Conservation (phyloP, 2,888 invertebrate genomes). For the Gonocerus acuteangulatus region DNA sequence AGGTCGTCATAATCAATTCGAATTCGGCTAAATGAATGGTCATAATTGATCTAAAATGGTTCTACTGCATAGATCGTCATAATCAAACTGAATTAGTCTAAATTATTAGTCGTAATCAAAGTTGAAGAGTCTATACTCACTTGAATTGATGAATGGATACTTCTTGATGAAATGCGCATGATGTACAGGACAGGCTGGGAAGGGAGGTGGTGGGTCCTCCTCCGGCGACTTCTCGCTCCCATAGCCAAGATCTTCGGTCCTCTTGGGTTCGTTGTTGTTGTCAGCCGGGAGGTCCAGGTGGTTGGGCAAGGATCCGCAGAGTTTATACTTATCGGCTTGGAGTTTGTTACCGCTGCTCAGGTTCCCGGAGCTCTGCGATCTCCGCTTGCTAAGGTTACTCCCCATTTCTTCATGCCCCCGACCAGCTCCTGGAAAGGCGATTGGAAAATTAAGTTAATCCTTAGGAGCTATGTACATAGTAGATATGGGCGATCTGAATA, state of each 20-base stretch:
- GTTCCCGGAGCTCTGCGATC: constrained; percentile 67
- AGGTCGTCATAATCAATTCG: too few species aligned
- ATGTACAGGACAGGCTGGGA: constrained; percentile 36
- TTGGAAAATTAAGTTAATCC: too few species aligned
- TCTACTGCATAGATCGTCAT: too few species aligned
- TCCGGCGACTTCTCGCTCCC: constrained; percentile 69
- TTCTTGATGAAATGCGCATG: constrained; percentile 35
- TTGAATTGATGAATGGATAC: constrained; percentile 37
- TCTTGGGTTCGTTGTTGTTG: constrained; percentile 38
- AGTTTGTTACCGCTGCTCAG: constrained; percentile 42
- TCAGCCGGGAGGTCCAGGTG: constrained; percentile 52
- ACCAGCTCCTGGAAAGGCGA: constrained; percentile 30
- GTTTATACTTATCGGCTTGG: constrained; percentile 43
- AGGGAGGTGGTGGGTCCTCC: constrained; percentile 50
- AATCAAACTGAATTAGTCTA: too few species aligned
- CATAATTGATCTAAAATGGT: too few species aligned
- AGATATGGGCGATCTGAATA: too few species aligned
- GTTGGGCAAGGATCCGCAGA: constrained; percentile 59
- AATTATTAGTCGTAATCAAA: too few species aligned
- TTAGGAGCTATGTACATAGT: too few species aligned
- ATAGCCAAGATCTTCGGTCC: constrained; percentile 59
- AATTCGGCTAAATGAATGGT: too few species aligned
- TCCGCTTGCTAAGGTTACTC: constrained; percentile 67
- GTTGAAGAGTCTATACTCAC: constrained; percentile 35
- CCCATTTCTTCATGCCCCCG: constrained; percentile 52